Base-by-base conservation (phyloP, 64 coral and sea anemone genomes). In the Porites australiensis region DNA sequence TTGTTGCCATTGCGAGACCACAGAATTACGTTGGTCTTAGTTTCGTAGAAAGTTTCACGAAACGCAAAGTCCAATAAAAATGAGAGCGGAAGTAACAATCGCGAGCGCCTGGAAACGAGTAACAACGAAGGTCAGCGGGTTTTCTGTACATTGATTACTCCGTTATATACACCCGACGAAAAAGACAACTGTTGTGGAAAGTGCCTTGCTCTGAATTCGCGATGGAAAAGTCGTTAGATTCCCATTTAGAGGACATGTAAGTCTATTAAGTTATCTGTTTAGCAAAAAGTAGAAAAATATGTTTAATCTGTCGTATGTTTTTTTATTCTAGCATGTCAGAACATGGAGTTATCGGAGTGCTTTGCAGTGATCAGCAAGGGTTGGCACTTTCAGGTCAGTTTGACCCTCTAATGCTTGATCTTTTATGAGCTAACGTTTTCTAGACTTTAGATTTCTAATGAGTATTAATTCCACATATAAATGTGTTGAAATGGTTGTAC, bases 301-400 rank as follows among this genome's bases (percentile, higher is more conserved):
- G 27, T 61, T 23, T 43, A 43, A 67, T 19, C 59, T 48, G 64
- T 16, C 9, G 5, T 57, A 9, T 64, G 1, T 72, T 73, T 90
- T 18, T 91, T n/a, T 43, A 18, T 53, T 15, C 50, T 57, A 96
- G 92, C 8, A 96, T 96, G 95, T 83, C 57, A 1, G 92, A 94
- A 77, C 95, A 96, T 91, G 95, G 95, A 3, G 95, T 96, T 4
- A 94, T 96, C 2, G 95, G 92, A 16, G 95, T 96, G 5, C 43
- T 96, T 22, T 96, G 95, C 59, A 84, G 86, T 4, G 95, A 96
- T 44, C 77, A 94, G 3, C 95, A 96, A 69, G 95, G 95, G 0
- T 75, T 96, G 16, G 87, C 95, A 5, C 63, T 96, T 20, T 83
- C 88, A 13, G 88, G 95, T 96, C 27, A 91, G 77, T 94, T 44